Conservation (phyloP, 92 coral and sea anemone genomes). For the Paragorgia papillata region DNA sequence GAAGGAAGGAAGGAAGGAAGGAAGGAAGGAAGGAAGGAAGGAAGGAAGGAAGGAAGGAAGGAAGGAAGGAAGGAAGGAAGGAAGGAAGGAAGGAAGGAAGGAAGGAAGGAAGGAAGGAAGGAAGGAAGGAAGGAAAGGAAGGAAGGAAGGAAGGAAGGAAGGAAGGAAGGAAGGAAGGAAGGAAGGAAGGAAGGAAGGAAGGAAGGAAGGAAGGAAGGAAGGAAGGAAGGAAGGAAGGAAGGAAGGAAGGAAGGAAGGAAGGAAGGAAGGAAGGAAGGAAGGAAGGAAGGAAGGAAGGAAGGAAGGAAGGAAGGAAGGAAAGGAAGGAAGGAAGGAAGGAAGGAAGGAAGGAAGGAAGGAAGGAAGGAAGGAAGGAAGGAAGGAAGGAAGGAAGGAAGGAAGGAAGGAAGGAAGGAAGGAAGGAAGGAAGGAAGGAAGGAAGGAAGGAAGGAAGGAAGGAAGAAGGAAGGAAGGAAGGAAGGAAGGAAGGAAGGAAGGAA, state of each 20-base stretch:
- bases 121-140: not conserved
- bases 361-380: not conserved
- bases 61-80: not conserved
- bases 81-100: not conserved
- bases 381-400: not conserved
- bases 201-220: not conserved
- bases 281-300: not conserved
- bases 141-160: not conserved
- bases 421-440: not conserved
- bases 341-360: not conserved
- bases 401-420: not conserved
- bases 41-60: not conserved
- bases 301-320: not conserved
- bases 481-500: not conserved
- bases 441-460: not conserved
- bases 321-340: not conserved
- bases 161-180: not conserved
- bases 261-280: conserved; percentile 2
- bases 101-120: not conserved
- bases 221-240: not conserved
- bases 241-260: not conserved
- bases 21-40: not conserved
- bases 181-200: not conserved
- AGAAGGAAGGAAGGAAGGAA: not conserved
- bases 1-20: not conserved